Evolutionary conservation across 23 tunicate genomes (phyloP), one percentile per base, ranked within the genome.

Genomic region (Ascidia mentula): DNA sequence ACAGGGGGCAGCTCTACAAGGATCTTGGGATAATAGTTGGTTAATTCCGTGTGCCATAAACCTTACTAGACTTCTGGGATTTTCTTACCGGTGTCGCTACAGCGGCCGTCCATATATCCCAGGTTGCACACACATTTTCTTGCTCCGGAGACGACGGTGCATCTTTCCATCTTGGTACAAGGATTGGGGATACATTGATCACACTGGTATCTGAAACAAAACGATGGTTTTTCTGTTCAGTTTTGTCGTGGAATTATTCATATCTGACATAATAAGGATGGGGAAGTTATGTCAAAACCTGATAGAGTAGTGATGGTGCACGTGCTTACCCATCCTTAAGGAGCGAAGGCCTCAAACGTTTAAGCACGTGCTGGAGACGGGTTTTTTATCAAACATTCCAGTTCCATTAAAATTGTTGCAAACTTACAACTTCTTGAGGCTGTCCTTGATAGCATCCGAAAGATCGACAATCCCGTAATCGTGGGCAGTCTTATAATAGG

Each of bases 1-100:
- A 70, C 74, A 70, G 35, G 74, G 38, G 30, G n/a, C 32, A 18
- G 38, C 37, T 30, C 74, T 22, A 70, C 74, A 70, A 22, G 74
- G 74, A 70, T 70, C 74, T 70, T 26, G 1, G 32, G 32, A 70
- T 12, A 69, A 69, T 26, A 9, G 15, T 69, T 69, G 33, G 33
- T 69, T 69, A 24, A 12, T 24, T 69, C 9, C 20, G 65, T 53
- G 24, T 5, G 1, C 1, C 12, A 20, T 9, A 53, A 53, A 6
- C 13, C 24, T 28, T 53, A 5, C 65, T 9, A 53, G 65, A 53
- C 13, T 53, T n/a, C n/a, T n/a, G n/a, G n/a, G n/a, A n/a, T n/a
- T n/a, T n/a, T n/a, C n/a, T n/a, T 53, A 53, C 65, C 65, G 24
- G 65, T 53, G 24, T 53, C 65, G 13, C 65, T 53, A 9, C 65